Evolutionary conservation across 2,113 vertebrate genomes (phyloP).

Genomic region (Eurypyga helias): DNA sequence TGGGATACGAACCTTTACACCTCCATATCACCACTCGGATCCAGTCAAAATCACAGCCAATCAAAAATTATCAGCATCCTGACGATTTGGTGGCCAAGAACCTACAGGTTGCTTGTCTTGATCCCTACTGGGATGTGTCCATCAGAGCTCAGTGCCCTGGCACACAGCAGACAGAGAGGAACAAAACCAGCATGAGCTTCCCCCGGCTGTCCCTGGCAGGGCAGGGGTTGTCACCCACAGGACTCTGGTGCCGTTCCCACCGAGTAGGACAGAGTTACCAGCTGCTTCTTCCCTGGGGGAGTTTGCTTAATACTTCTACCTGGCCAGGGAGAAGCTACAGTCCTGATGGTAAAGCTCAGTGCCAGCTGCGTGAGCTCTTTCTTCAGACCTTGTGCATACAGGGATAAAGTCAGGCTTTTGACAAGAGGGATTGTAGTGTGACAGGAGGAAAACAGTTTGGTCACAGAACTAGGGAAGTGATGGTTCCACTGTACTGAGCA

Average conservation of each 20-base stretch:
- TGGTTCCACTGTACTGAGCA: accelerated
- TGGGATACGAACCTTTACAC: neutral
- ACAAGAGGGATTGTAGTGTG: neutral
- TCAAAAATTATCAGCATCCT: neutral
- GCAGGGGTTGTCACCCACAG: accelerated
- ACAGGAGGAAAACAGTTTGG: neutral
- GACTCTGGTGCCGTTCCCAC: accelerated
- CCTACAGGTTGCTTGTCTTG: neutral
- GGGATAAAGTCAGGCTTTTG: neutral
- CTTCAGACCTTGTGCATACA: neutral
- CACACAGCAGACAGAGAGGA: neutral
- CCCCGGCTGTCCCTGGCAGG: neutral
- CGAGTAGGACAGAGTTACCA: neutral
- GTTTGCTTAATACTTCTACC: neutral
- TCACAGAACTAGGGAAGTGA: neutral
- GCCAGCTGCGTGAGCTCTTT: neutral
- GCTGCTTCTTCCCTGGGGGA: neutral
- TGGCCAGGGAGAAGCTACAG: neutral
- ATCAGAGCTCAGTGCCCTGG: neutral
- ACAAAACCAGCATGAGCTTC: neutral
- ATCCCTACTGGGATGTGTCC: accelerated
- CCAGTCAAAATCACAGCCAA: neutral
- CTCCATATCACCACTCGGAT: neutral
- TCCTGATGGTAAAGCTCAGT: neutral
- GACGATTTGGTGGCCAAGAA: neutral